These are phyloP conservation scores for Eurystomus gularis DNA, from an alignment of 2,113 vertebrate species.

Conservation along the genomic window DNA sequence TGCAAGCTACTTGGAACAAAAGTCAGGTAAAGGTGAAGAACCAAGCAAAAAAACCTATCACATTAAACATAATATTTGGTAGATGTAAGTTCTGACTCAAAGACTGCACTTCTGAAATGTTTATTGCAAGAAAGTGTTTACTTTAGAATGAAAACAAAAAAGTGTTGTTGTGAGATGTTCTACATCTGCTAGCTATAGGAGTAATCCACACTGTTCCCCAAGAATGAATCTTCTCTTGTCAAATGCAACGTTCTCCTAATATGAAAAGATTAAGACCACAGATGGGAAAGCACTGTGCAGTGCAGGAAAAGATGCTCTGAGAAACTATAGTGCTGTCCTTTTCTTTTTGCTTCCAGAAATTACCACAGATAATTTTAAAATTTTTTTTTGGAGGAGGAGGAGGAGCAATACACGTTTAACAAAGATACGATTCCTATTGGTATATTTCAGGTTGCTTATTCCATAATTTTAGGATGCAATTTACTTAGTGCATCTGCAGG, in stretches of 20 bases:
- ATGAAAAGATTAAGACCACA: not conserved
- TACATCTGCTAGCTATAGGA: not conserved
- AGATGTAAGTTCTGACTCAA: not conserved
- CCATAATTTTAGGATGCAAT: not conserved
- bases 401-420: not conserved
- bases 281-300: not conserved
- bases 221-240: not conserved
- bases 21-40: not conserved
- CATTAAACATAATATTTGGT: not conserved
- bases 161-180: not conserved
- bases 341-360: not conserved
- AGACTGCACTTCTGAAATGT: not conserved
- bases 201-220: not conserved
- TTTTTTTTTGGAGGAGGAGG: too few species aligned
- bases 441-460: not conserved
- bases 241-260: not conserved
- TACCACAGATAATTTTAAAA: not conserved
- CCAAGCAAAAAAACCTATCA: fast-evolving
- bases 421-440: not conserved
- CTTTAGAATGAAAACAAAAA: not conserved
- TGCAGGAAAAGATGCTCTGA: not conserved
- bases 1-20: not conserved
- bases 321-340: not conserved
- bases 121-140: not conserved
- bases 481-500: not conserved